Conservation (phyloP, 2,113 vertebrate genomes). For the Leptobrachium ailaonicum region DNA sequence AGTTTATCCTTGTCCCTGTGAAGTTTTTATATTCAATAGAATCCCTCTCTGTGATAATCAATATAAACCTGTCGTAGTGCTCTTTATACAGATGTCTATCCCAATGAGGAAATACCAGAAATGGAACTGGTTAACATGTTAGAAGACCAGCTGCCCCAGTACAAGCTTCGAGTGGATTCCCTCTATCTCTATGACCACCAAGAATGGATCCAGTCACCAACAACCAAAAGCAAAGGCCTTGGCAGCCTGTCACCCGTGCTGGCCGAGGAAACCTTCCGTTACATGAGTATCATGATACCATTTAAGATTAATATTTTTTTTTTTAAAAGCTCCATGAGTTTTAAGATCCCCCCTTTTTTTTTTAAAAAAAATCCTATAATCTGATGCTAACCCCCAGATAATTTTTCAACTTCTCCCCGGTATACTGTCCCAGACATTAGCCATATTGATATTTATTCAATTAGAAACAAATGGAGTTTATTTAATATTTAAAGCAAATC, state of each 20-base stretch:
- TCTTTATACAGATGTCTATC: constrained; percentile 74
- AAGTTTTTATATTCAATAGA: too few species aligned
- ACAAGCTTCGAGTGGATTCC: constrained; percentile 75
- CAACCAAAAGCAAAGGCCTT: constrained; percentile 61
- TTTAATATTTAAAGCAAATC: too few species aligned
- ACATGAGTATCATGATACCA: constrained; percentile 81
- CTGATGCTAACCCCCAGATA: too few species aligned
- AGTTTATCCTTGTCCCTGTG: too few species aligned
- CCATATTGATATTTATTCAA: too few species aligned
- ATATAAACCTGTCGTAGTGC: neutral
- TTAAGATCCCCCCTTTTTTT: too few species aligned
- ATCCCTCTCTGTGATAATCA: too few species aligned
- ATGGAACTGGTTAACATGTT: constrained; percentile 73
- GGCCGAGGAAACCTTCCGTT: constrained; percentile 85
- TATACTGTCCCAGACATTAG: too few species aligned
- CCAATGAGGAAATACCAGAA: constrained; percentile 70
- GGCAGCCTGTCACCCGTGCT: constrained; percentile 71
- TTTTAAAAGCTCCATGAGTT: too few species aligned
- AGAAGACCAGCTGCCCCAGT: constrained; percentile 75
- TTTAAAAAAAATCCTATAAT: too few species aligned
- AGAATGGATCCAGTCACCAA: constrained; percentile 77
- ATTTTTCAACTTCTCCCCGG: too few species aligned
- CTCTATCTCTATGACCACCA: constrained; percentile 86
- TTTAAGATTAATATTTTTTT: neutral
- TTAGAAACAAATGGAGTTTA: too few species aligned